Evolutionary conservation across 2,888 invertebrate genomes (phyloP).

Genomic region (Pammene fasciana): DNA sequence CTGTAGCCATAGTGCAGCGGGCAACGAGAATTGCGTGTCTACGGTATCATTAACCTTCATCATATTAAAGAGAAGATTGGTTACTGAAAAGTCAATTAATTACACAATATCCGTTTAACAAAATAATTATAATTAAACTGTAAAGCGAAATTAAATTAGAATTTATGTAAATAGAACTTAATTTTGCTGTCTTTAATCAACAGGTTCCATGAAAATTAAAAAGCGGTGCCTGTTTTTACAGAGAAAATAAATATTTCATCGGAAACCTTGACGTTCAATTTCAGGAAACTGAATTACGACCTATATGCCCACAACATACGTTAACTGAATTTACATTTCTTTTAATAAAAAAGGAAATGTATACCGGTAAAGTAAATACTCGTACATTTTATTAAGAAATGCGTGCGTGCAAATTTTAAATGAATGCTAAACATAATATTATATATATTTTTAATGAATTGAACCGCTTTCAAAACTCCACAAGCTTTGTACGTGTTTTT

Average conservation of each 20-base stretch:
- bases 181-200: neutral
- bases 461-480: slow-evolving; percentile 23
- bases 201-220: neutral
- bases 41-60: slow-evolving; percentile 20
- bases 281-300: neutral
- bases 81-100: neutral
- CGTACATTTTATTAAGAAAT: neutral
- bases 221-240: neutral
- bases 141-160: neutral
- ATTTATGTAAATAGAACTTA: neutral
- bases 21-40: slow-evolving; percentile 15
- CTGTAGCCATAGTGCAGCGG: slow-evolving; percentile 15
- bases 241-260: neutral
- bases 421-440: neutral
- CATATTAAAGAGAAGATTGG: slow-evolving; percentile 1
- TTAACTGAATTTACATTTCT: neutral
- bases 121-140: neutral
- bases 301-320: neutral
- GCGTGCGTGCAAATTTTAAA: neutral
- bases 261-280: neutral
- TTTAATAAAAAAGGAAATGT: neutral
- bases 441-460: slow-evolving; percentile 10
- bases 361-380: neutral
- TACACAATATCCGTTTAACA: neutral
- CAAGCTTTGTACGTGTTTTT: slow-evolving; percentile 24